A percentile compares a stretch with the other conserved stretches of the same genome.
Evolutionary conservation across 64 coral and sea anemone species (phyloP).

Genomic region (Anthopleura sola): DNA sequence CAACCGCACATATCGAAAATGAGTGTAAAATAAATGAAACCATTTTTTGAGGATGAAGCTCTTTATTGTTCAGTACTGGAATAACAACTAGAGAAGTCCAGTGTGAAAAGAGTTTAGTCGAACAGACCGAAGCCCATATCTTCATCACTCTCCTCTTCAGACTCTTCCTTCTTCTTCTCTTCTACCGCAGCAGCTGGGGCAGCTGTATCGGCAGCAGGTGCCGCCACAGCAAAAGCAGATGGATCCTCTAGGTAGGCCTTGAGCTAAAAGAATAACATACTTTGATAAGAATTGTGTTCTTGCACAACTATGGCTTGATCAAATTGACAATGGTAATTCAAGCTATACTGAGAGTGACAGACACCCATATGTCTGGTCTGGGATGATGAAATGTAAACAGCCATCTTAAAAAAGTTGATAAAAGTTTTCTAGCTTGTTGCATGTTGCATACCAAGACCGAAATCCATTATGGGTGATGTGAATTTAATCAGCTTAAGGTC

Average conservation of each 20-base stretch:
- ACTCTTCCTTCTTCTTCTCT: conserved; percentile 73
- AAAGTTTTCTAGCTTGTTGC: too few species aligned
- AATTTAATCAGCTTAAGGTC: too few species aligned
- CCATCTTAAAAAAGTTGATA: too few species aligned
- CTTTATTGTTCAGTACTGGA: background rate
- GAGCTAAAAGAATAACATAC: conserved; percentile 53
- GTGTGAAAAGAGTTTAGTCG: conserved; percentile 51
- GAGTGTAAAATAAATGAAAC: background rate
- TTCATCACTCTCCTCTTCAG: conserved; percentile 97
- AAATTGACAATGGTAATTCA: too few species aligned
- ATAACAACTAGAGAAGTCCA: background rate
- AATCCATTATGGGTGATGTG: too few species aligned
- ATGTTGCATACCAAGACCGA: too few species aligned
- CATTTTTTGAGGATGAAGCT: background rate
- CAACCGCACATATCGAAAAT: too few species aligned
- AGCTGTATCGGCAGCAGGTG: conserved; percentile 58
- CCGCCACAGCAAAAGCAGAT: conserved; percentile 69
- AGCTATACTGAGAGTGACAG: too few species aligned
- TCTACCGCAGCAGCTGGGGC: conserved; percentile 35
- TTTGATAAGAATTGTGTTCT: background rate
- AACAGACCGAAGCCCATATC: conserved; percentile 99
- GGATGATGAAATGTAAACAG: too few species aligned
- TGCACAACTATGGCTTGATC: too few species aligned
- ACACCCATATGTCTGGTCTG: too few species aligned
- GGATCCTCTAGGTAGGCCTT: conserved; percentile 86